These are phyloP conservation scores for Halcyon leucocephala DNA, from an alignment of 2,797 vertebrate genomes.

Conservation along the genomic window DNA sequence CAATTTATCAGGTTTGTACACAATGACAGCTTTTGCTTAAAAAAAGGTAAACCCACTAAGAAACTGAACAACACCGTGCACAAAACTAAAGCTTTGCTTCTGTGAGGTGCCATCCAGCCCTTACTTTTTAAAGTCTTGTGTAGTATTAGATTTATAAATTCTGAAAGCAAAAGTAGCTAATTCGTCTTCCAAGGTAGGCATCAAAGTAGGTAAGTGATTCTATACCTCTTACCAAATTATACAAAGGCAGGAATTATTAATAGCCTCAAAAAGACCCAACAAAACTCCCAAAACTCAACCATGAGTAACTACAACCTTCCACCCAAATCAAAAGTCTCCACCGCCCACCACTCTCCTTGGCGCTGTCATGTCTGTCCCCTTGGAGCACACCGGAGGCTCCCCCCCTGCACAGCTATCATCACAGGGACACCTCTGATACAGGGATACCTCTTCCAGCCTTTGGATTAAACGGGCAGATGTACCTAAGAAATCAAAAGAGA, in stretches of 20 bases:
- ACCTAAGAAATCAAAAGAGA: background rate
- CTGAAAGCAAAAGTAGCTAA: background rate
- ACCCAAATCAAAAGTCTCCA: background rate
- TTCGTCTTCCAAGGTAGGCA: background rate
- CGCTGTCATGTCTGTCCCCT: background rate
- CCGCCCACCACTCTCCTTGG: fast-evolving
- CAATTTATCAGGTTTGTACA: background rate
- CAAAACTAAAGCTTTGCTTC: background rate
- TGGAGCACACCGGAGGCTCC: background rate
- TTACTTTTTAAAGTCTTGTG: background rate
- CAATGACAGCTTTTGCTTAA: background rate
- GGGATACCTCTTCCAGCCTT: background rate
- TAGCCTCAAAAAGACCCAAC: background rate
- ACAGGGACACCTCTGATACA: background rate
- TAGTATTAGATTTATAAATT: background rate
- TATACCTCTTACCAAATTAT: background rate
- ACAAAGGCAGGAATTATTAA: background rate
- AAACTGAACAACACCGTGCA: background rate
- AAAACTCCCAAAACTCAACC: background rate
- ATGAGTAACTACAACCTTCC: background rate
- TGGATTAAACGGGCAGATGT: background rate
- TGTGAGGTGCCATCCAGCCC: background rate
- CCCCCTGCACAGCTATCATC: background rate
- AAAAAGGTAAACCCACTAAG: background rate
- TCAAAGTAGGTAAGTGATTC: background rate